A percentile compares a stretch with the other conserved stretches of the same genome.
Conservation (phyloP, 2,113 vertebrate genomes). For the Tylochromis polylepis region DNA sequence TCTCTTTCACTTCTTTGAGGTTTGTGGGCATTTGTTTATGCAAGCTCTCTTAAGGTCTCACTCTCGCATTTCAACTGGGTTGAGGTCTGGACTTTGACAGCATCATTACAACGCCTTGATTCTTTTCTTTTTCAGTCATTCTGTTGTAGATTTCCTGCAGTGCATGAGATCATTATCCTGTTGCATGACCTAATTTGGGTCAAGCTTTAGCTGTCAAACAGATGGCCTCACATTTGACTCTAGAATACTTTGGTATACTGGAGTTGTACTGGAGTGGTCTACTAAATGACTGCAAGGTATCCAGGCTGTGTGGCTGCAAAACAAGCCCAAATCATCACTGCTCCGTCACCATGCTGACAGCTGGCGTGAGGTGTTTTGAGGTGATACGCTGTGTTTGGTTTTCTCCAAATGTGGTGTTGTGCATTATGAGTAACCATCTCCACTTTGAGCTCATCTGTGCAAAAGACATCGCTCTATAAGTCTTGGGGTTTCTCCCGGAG, state of each 20-base stretch:
- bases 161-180: neutral
- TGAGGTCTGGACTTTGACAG: neutral
- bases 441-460: neutral
- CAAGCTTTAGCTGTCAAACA: neutral
- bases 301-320: neutral
- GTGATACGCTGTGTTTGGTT: neutral
- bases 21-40: neutral
- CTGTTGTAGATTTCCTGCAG: neutral
- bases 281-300: neutral
- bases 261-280: rapidly evolving
- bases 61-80: neutral
- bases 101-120: neutral
- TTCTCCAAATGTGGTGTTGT: neutral
- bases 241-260: neutral
- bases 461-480: neutral
- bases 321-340: neutral
- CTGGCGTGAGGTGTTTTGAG: neutral
- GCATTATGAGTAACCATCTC: neutral
- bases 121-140: neutral
- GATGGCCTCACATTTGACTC: neutral
- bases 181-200: neutral
- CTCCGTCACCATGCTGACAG: neutral
- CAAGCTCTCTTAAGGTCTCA: neutral
- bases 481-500: neutral
- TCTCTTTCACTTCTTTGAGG: neutral